Conservation (phyloP, 2,888 invertebrate species). For the Coleophora flavipennella region DNA sequence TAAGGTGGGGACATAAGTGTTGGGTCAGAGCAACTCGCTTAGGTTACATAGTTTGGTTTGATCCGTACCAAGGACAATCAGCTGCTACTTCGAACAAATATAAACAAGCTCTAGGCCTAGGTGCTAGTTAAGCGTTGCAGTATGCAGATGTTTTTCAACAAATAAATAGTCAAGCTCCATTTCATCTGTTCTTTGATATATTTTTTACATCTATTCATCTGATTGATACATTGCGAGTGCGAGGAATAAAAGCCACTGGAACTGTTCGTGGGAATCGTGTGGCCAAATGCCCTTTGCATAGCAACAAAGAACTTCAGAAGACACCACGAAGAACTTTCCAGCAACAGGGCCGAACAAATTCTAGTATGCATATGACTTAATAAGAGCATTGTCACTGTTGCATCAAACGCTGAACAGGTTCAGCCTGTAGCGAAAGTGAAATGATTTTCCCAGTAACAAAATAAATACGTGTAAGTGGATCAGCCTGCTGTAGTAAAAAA, state of each 20-base stretch:
- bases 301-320: neutral
- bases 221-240: neutral
- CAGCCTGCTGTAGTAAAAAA: constrained; percentile 2
- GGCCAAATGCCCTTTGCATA: neutral
- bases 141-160: constrained; percentile 1
- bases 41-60: constrained; percentile 1
- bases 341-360: neutral
- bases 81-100: neutral
- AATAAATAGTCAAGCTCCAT: neutral
- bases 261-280: neutral
- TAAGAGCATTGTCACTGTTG: neutral
- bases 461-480: constrained; percentile 2
- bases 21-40: neutral
- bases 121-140: constrained; percentile 4
- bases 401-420: neutral
- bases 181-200: constrained; percentile 1
- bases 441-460: constrained; percentile 2
- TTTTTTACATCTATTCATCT: neutral
- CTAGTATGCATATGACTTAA: neutral
- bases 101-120: constrained; percentile 3
- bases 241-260: neutral
- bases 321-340: neutral
- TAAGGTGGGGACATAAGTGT: neutral
- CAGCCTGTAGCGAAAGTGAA: constrained; percentile 1
- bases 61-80: neutral